A percentile compares a stretch with the other conserved stretches of the same genome.
phyloP scores from a whole-genome alignment of 2,797 vertebrate genomes.

The Lacerta viridis region DNA sequence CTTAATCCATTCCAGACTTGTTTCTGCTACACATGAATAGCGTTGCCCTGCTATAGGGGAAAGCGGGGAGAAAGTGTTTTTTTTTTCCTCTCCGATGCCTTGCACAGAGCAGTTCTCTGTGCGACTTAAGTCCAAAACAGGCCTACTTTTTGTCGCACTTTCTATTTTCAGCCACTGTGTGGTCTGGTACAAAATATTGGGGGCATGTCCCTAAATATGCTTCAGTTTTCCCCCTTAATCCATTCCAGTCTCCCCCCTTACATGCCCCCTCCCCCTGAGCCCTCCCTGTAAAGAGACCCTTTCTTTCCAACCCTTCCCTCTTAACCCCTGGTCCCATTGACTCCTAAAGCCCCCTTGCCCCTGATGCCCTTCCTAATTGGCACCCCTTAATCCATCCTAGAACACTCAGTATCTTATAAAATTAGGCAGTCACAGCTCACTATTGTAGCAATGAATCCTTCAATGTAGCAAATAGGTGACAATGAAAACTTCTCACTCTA shows the following conservation, averaged over 20 bases:
- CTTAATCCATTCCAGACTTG: too few species aligned
- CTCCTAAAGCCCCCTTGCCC: not conserved
- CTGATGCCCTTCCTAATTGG: too few species aligned
- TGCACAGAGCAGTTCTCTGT: too few species aligned
- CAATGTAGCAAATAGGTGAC: not conserved
- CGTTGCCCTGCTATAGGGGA: not conserved
- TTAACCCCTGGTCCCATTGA: not conserved
- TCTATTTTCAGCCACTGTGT: not conserved
- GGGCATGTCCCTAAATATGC: too few species aligned
- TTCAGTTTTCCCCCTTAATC: too few species aligned
- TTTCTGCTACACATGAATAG: not conserved
- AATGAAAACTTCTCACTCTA: not conserved
- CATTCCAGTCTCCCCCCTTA: too few species aligned
- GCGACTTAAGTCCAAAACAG: not conserved
- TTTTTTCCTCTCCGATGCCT: too few species aligned
- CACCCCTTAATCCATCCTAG: too few species aligned
- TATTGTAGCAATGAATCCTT: not conserved
- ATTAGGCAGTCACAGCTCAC: not conserved
- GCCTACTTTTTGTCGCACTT: not conserved
- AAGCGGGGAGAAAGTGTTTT: too few species aligned
- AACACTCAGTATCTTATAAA: not conserved
- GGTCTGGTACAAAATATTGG: not conserved
- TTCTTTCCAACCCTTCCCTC: too few species aligned
- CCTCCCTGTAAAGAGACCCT: too few species aligned
- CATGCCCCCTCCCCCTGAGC: too few species aligned